These are phyloP conservation scores for Scaptomyza hsui DNA, from an alignment of 1,140 invertebrate species.

Conservation along the genomic window DNA sequence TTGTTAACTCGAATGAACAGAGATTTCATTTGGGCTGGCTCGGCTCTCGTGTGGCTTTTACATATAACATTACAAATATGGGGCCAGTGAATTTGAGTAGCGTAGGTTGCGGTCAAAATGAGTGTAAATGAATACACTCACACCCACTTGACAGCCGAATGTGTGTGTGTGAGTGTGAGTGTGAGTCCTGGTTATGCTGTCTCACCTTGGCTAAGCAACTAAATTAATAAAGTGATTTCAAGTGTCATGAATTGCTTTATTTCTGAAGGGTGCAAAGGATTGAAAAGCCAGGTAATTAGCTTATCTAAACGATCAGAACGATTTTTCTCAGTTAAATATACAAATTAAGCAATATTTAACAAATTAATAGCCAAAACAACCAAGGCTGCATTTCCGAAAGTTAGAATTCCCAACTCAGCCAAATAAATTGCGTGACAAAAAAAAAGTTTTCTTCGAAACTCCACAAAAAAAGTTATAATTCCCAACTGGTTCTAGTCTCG, in stretches of 20 bases:
- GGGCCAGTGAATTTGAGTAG: background rate
- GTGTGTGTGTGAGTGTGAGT: no score
- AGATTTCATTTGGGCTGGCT: slow-evolving; percentile 31
- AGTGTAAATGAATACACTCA: slow-evolving; percentile 37
- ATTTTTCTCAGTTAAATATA: no score
- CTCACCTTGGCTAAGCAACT: slow-evolving; percentile 11
- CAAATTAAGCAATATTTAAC: no score
- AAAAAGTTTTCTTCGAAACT: no score
- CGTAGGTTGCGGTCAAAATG: slow-evolving; percentile 18
- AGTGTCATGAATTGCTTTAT: background rate
- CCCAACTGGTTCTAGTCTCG: slow-evolving; percentile 1
- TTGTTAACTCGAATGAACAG: slow-evolving; percentile 29
- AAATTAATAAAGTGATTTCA: slow-evolving; percentile 28
- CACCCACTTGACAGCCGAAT: slow-evolving; percentile 15
- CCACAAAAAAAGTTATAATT: no score
- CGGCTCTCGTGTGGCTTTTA: background rate
- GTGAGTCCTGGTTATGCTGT: slow-evolving; percentile 22
- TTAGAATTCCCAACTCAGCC: no score
- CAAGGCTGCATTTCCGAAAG: no score
- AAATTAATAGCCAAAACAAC: no score
- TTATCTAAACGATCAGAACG: no score
- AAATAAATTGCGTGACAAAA: no score
- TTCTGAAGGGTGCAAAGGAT: background rate
- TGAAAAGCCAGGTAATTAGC: no score
- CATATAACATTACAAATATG: background rate